Conservation (phyloP, 2,113 vertebrate species). For the Ciconia boyciana region DNA sequence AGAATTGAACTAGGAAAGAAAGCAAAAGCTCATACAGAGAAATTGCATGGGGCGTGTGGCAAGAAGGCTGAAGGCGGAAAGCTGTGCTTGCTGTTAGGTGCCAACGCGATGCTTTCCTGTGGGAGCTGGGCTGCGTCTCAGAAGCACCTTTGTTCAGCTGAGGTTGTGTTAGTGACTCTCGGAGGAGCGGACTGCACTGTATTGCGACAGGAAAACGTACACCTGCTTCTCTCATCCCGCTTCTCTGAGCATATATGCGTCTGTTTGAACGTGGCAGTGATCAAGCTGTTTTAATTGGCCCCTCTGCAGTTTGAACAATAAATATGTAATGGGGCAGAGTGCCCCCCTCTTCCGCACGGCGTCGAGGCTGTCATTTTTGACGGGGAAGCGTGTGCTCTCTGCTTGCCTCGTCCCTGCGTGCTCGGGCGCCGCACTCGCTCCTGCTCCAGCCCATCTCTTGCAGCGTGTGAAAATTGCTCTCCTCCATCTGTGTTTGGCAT, state of each 20-base stretch:
- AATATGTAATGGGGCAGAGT: conserved; percentile 8
- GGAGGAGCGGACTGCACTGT: fast-evolving
- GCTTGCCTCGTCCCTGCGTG: neutral
- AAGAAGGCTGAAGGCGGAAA: neutral
- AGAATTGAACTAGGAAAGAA: neutral
- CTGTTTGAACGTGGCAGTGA: neutral
- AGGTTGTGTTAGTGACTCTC: neutral
- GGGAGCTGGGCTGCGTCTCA: neutral
- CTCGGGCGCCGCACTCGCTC: neutral
- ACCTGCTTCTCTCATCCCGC: neutral
- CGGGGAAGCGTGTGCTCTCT: neutral
- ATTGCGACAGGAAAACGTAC: fast-evolving
- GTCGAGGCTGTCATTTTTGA: neutral
- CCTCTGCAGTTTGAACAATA: conserved; percentile 35
- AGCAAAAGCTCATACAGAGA: neutral
- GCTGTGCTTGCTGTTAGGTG: neutral
- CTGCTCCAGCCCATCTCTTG: neutral
- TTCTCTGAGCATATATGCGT: neutral
- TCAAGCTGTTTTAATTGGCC: conserved; percentile 45
- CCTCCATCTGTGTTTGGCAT: conserved; percentile 5
- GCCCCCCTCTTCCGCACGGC: neutral
- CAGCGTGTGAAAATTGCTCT: neutral
- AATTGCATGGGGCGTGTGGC: neutral
- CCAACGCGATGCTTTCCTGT: neutral
- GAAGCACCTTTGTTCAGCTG: neutral